A percentile compares a stretch with the other conserved stretches of the same genome.
Conservation (phyloP, 2,888 invertebrate species). For the Acrocyrtus sp. region DNA sequence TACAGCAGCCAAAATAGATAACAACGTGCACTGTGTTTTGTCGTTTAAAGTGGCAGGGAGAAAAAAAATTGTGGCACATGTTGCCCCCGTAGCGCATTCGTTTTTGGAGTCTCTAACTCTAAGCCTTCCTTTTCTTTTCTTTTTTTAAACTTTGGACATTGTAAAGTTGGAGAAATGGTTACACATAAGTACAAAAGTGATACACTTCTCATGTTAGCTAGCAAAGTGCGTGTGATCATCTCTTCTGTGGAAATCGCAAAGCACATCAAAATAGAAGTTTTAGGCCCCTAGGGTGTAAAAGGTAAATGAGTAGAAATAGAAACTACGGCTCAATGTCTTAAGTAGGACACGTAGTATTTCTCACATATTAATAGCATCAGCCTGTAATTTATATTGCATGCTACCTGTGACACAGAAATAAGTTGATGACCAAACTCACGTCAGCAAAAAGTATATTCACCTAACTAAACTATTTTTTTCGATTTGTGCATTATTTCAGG, state of each 20-base stretch:
- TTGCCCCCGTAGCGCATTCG: neutral
- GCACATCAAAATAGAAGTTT: slow-evolving; percentile 51
- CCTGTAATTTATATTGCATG: too few relatives aligned
- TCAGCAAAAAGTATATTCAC: neutral
- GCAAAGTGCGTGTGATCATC: slow-evolving; percentile 34
- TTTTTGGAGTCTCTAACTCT: too few relatives aligned
- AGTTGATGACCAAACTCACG: too few relatives aligned
- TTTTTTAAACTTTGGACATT: neutral
- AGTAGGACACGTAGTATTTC: neutral
- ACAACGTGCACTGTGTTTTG: too few relatives aligned
- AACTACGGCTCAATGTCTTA: too few relatives aligned
- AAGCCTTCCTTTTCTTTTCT: neutral
- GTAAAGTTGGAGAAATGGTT: slow-evolving; percentile 27
- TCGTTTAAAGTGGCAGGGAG: too few relatives aligned
- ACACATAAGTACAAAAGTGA: slow-evolving; percentile 42
- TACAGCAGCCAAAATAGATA: too few relatives aligned
- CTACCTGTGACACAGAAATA: too few relatives aligned
- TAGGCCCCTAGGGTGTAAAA: slow-evolving; percentile 33
- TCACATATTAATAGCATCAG: neutral
- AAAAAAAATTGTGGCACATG: neutral
- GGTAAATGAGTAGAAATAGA: neutral
- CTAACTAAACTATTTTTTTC: slow-evolving; percentile 5
- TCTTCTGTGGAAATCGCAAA: slow-evolving; percentile 51
- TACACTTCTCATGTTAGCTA: slow-evolving; percentile 39
- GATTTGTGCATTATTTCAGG: slow-evolving; percentile 40